Evolutionary conservation across 2,888 invertebrate genomes (phyloP).

Genomic region (Cantharis lateralis): DNA sequence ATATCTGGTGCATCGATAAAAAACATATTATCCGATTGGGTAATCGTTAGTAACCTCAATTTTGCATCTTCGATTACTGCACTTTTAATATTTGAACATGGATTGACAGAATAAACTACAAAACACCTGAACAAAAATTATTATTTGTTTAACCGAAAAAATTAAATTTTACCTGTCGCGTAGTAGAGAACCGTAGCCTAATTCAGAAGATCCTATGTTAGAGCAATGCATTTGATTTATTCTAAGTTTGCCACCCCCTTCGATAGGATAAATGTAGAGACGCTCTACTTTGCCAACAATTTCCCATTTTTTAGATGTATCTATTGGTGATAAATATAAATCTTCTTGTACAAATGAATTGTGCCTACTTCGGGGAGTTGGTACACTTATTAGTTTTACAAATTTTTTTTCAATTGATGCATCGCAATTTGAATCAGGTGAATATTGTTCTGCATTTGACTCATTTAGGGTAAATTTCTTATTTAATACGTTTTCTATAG

Average conservation of each 20-base stretch:
- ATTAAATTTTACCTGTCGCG: neutral
- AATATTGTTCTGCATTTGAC: neutral
- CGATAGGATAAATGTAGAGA: neutral
- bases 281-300: neutral
- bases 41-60: neutral
- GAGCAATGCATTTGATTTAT: neutral
- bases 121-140: neutral
- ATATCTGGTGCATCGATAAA: neutral
- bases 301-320: neutral
- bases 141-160: neutral
- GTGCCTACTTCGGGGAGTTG: too few relatives aligned
- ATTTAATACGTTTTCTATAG: too few relatives aligned
- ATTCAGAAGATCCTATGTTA: neutral
- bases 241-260: neutral
- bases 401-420: neutral
- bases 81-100: neutral
- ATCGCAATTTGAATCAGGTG: neutral
- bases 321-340: neutral
- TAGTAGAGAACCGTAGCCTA: neutral
- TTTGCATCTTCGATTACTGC: neutral
- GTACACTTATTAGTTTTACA: neutral
- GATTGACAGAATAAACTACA: neutral
- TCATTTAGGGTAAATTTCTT: neutral
- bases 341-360: neutral
- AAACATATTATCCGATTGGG: neutral